These are phyloP conservation scores for Carassius gibelio DNA, from an alignment of 2,113 vertebrate species.

Conservation along the genomic window DNA sequence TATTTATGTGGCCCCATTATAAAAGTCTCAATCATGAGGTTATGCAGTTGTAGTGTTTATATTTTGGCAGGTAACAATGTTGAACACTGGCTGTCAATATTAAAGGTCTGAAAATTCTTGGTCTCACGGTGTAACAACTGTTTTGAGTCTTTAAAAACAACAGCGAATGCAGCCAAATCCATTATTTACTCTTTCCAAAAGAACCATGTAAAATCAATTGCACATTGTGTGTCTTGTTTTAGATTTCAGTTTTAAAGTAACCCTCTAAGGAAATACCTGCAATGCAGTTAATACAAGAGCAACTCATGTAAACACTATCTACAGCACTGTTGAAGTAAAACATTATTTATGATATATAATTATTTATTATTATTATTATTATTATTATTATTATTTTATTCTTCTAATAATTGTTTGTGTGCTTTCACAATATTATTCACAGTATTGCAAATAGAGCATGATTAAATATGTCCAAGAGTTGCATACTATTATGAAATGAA, in stretches of 20 bases:
- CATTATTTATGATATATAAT: not conserved
- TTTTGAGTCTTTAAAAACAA: not conserved
- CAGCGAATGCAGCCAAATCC: not conserved
- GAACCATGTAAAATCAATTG: not conserved
- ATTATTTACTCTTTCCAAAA: slow-evolving; percentile 4
- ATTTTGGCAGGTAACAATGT: not conserved
- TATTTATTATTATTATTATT: too few relatives aligned
- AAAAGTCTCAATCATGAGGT: not conserved
- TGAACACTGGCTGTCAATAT: not conserved
- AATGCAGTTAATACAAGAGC: not conserved
- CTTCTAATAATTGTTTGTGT: not conserved
- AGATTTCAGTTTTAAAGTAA: not conserved
- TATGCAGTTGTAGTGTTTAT: not conserved
- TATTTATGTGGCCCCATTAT: not conserved
- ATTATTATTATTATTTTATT: too few relatives aligned
- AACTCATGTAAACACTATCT: not conserved
- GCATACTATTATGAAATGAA: not conserved
- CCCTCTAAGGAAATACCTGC: not conserved
- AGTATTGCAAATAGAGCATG: not conserved
- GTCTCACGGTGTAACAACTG: not conserved
- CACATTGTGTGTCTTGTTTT: not conserved
- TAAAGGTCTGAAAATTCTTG: not conserved
- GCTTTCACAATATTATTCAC: not conserved
- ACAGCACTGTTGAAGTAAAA: not conserved
- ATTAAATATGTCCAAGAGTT: not conserved